These are phyloP conservation scores for Physocephala rufipes DNA, from an alignment of 2,888 invertebrate genomes.

Conservation along the genomic window DNA sequence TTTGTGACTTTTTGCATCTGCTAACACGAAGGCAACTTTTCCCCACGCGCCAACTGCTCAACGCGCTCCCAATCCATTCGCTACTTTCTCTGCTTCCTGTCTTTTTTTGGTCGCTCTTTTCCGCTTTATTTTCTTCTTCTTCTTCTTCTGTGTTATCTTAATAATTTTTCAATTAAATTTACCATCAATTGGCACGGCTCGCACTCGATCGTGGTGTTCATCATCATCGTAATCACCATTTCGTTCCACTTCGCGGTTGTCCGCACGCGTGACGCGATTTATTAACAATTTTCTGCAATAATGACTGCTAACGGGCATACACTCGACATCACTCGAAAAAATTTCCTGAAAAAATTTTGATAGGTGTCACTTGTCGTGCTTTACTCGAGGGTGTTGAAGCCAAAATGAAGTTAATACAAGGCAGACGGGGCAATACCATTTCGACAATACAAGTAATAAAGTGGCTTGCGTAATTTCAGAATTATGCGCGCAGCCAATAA, in stretches of 20 bases:
- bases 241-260: background rate
- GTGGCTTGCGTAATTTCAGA: background rate
- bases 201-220: background rate
- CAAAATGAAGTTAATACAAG: too few species aligned
- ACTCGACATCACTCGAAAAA: background rate
- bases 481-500: too few species aligned
- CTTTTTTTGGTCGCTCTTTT: background rate
- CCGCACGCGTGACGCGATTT: constrained; percentile 30
- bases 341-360: background rate
- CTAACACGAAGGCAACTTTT: too few species aligned
- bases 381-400: background rate
- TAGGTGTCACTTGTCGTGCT: constrained; percentile 2
- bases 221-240: background rate
- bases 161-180: background rate
- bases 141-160: background rate
- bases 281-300: background rate
- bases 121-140: background rate
- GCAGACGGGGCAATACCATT: too few species aligned
- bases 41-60: too few species aligned
- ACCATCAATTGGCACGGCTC: constrained; percentile 17
- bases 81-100: background rate
- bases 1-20: too few species aligned
- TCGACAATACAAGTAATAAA: too few species aligned
- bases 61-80: too few species aligned
- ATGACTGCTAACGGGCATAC: too few species aligned